A percentile compares a stretch with the other conserved stretches of the same genome.
Conservation (phyloP, 1,140 invertebrate species). For the Carposina sasakii region DNA sequence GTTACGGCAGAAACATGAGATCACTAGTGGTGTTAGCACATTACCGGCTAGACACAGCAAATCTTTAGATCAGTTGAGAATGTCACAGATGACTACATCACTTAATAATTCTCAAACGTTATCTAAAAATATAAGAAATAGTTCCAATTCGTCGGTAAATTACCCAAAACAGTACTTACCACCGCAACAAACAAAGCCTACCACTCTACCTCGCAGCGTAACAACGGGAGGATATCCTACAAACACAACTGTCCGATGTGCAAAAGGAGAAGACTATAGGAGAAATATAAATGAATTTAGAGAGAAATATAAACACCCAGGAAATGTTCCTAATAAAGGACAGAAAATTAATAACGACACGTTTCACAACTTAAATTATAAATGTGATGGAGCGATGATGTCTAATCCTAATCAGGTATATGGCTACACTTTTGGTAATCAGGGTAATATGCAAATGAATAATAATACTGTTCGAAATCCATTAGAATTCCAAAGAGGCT, state of each 20-base stretch:
- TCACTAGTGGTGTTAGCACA: constrained; percentile 63
- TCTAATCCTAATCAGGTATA: constrained; percentile 63
- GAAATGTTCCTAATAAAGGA: constrained; percentile 43
- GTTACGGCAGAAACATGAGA: constrained; percentile 53
- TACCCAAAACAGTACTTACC: constrained; percentile 47
- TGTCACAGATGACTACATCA: constrained; percentile 57
- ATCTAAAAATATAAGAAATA: constrained; percentile 47
- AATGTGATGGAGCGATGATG: constrained; percentile 54
- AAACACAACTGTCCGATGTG: constrained; percentile 55
- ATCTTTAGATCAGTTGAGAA: constrained; percentile 82
- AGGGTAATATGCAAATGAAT: constrained; percentile 66
- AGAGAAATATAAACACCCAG: constrained; percentile 74
- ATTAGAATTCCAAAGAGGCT: constrained; percentile 72
- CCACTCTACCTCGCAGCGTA: constrained; percentile 66
- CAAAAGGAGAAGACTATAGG: constrained; percentile 69
- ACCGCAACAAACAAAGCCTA: constrained; percentile 59
- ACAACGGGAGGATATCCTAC: constrained; percentile 62
- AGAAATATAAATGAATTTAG: constrained; percentile 75
- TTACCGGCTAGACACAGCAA: constrained; percentile 84
- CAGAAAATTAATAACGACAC: constrained; percentile 59
- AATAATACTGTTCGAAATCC: constrained; percentile 70
- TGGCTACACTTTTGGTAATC: constrained; percentile 68
- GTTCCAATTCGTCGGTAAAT: constrained; percentile 57
- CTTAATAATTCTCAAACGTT: constrained; percentile 45
- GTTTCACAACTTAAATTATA: constrained; percentile 61